Evolutionary conservation across 2,888 invertebrate genomes (phyloP).

Genomic region (Xestia sexstrigata): DNA sequence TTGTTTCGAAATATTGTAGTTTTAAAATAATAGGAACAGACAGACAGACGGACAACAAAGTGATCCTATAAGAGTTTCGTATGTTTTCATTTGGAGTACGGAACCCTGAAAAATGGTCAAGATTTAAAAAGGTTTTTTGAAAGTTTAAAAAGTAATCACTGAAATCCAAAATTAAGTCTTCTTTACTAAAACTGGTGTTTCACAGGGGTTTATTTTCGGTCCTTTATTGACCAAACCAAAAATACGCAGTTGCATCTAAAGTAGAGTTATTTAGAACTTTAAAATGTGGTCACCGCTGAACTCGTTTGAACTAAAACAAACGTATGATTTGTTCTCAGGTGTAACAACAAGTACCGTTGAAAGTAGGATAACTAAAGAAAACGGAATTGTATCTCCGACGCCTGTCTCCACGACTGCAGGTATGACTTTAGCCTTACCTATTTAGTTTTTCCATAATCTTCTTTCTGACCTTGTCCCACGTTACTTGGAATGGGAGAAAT

Average conservation of each 20-base stretch:
- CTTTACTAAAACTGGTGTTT: background rate
- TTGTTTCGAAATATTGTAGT: background rate
- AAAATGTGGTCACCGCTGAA: background rate
- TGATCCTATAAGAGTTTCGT: background rate
- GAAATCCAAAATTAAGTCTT: background rate
- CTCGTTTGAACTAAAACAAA: slow-evolving; percentile 13
- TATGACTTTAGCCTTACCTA: slow-evolving; percentile 53
- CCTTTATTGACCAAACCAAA: background rate
- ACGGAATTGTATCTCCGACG: slow-evolving; percentile 81
- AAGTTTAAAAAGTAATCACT: background rate
- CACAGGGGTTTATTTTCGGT: slow-evolving; percentile 6
- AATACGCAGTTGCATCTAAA: background rate
- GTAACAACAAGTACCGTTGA: slow-evolving; percentile 77
- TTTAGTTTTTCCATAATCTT: background rate
- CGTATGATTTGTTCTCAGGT: slow-evolving; percentile 73
- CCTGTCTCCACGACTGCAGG: slow-evolving; percentile 81
- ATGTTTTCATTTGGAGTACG: background rate
- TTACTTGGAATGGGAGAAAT: background rate
- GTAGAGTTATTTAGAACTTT: background rate
- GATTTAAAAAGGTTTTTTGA: background rate
- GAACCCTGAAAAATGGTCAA: background rate
- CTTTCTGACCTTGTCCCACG: background rate
- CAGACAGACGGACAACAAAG: background rate
- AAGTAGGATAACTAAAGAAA: slow-evolving; percentile 82
- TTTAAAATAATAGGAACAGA: background rate